Evolutionary conservation across 2,888 invertebrate species (phyloP).

Genomic region (Baccha elongata): DNA sequence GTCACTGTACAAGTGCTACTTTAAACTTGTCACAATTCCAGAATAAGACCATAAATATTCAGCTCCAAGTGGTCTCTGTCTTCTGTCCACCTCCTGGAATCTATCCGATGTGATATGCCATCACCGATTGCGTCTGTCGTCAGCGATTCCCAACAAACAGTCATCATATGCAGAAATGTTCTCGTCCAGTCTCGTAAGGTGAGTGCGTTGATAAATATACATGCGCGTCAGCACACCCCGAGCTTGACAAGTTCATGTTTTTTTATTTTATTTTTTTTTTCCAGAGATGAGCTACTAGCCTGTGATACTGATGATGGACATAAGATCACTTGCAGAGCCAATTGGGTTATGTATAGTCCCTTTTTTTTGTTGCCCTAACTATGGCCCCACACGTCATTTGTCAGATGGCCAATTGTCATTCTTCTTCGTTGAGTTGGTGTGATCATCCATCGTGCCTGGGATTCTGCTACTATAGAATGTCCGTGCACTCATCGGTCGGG

Average conservation of each 20-base stretch:
- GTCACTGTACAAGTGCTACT: conserved; percentile 65
- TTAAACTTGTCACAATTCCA: conserved; percentile 68
- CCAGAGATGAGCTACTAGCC: conserved; percentile 55
- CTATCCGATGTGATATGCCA: conserved; percentile 16
- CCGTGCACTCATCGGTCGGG: background rate
- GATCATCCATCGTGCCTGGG: conserved; percentile 43
- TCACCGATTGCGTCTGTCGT: conserved; percentile 1
- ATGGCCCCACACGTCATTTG: conserved; percentile 69
- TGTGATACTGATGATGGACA: conserved; percentile 25
- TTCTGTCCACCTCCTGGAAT: conserved; percentile 56
- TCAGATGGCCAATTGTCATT: conserved; percentile 69
- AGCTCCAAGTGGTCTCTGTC: conserved; percentile 53
- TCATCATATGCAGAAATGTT: conserved; percentile 67
- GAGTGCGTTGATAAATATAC: conserved; percentile 21
- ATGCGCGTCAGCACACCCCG: conserved; percentile 29
- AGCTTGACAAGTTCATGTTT: conserved; percentile 67
- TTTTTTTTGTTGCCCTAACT: conserved; percentile 35
- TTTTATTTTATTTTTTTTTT: too few relatives aligned
- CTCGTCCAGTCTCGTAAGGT: conserved; percentile 13
- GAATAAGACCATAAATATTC: conserved; percentile 68
- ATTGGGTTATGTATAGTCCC: conserved; percentile 52
- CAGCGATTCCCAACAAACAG: conserved; percentile 16
- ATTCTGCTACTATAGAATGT: background rate
- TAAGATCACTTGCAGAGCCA: conserved; percentile 51
- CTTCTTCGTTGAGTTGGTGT: conserved; percentile 42